phyloP scores from a whole-genome alignment of 35 echinoderm and acorn worm species.

The Holothuria glaberrima region DNA sequence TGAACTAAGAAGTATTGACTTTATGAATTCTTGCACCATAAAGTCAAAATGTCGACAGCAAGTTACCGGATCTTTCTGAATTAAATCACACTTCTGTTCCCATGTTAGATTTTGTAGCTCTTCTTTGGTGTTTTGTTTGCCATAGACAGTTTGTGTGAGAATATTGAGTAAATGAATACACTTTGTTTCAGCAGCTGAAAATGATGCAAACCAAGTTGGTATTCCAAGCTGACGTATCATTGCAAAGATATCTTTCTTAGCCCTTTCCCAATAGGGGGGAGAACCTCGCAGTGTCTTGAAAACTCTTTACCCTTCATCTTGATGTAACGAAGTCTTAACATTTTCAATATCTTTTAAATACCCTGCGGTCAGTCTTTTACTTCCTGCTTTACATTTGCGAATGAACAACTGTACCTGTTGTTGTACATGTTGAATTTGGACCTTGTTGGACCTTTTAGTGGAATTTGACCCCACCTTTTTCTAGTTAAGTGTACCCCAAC shows the following conservation, averaged over 20 bases:
- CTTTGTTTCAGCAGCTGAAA: constrained; percentile 47
- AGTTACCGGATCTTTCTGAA: constrained; percentile 61
- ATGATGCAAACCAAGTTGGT: constrained; percentile 52
- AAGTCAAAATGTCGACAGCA: constrained; percentile 54
- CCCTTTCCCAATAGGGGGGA: constrained; percentile 52
- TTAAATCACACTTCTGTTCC: constrained; percentile 46
- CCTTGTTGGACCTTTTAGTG: too few relatives aligned
- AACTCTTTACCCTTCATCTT: too few relatives aligned
- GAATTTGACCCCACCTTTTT: too few relatives aligned
- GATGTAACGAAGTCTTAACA: too few relatives aligned
- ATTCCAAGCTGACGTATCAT: constrained; percentile 54
- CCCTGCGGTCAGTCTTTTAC: background rate
- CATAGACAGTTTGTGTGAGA: constrained; percentile 24
- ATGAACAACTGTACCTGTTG: constrained; percentile 46
- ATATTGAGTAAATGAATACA: constrained; percentile 44
- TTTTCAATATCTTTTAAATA: too few relatives aligned
- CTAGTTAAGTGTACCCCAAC: too few relatives aligned
- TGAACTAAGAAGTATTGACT: constrained; percentile 40
- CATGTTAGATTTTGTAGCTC: constrained; percentile 28
- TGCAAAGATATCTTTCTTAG: constrained; percentile 53
- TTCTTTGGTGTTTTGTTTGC: constrained; percentile 21
- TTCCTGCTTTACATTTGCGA: background rate
- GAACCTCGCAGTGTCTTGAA: too few relatives aligned
- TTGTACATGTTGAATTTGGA: too few relatives aligned
- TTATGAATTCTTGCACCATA: constrained; percentile 23